Base-by-base conservation (phyloP, 2,888 invertebrate genomes). In the Cheilosia pagana region DNA sequence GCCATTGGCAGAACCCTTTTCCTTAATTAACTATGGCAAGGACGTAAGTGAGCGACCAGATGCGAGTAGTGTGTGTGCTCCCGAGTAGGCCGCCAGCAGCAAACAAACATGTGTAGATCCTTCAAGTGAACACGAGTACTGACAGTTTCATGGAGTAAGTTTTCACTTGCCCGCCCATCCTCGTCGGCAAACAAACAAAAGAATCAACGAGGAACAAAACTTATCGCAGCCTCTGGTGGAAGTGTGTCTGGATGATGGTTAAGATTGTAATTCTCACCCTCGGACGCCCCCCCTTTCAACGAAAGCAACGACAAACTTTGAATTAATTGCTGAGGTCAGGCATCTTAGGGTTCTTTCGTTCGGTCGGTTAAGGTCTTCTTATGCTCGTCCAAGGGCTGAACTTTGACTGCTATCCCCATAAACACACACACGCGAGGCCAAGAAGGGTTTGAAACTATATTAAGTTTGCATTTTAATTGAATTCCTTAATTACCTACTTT, bases 401-500 rank as follows among this genome's bases (percentile, higher is more conserved):
- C 78, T 83, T 63, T 62, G 43, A 50, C 45, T 70, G 31, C 19
- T 60, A 10, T 35, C 16, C 25, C 5, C 21, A 53, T 14, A 21
- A 14, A 45, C 60, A 65, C 50, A 65, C 50, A 50, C 41, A 65
- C 35, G 35, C n/a, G n/a, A 14, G n/a, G 21, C 16, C 21, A 19
- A 14, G 14, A 59, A 35, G 62, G 19, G 31, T 21, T 50, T 39
- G 45, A 62, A 70, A 81, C 57, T 85, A 76, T 75, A 85, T 81
- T 75, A 81, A 85, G 75, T 81, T 85, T 85, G 85, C 81, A 85
- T 81, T 85, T 81, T 81, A 85, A 85, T 85, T 85, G 85, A 85
- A 85, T 85, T 71, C 65, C 75, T 71, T 85, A 85, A 85, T 81
- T 85, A 75, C 65, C 52, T 81, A 28, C 63, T 65, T 81, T 65